Base-by-base conservation (phyloP, 2,113 vertebrate species). In the Equus przewalskii region DNA sequence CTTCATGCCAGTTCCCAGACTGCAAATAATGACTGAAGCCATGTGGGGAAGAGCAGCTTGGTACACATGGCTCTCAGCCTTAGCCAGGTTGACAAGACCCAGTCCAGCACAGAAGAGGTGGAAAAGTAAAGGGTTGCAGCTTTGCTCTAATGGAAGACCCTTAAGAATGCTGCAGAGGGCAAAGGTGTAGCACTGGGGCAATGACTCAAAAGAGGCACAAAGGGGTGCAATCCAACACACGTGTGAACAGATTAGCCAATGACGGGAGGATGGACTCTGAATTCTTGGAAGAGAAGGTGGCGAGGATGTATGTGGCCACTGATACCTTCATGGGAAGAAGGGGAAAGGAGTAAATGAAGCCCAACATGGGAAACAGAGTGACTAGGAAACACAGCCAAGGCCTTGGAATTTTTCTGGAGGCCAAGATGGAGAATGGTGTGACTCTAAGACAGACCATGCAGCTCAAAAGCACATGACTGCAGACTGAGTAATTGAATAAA, bases 401-500 rank as follows among this genome's bases (percentile, higher is more conserved):
- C 24, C 46, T 64, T 86, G 30, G 49, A 41, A 78, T 46, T 54
- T 73, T 91, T 54, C 65, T 70, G 80, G 54, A 89, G 44, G 33
- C 46, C 81, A 76, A 54, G n/a, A 82, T 56, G 69, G 96, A 89
- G 56, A 93, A 64, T 41, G 26, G 46, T 15, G 2, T 41, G 56
- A 64, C n/a, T 94, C 65, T 75, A 56, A 92, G 89, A 72, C 72
- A 70, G 72, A 67, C 70, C 36, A 33, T 22, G 72, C 11, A 72
- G 67, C 84, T 92, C 16, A 41, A 79, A 56, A 90, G 36, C 86
- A 89, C 30, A 54, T 87, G 89, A 97, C 89, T 78, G n/a, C 36
- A 83, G 85, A 76, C 60, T 97, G 89, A 93, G 91, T 96, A 93
- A 96, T 92, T 89, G 91, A 97, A 96, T 97, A 93, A 97, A 65